Conservation (phyloP, 2,888 invertebrate genomes). For the Lathronympha strigana region DNA sequence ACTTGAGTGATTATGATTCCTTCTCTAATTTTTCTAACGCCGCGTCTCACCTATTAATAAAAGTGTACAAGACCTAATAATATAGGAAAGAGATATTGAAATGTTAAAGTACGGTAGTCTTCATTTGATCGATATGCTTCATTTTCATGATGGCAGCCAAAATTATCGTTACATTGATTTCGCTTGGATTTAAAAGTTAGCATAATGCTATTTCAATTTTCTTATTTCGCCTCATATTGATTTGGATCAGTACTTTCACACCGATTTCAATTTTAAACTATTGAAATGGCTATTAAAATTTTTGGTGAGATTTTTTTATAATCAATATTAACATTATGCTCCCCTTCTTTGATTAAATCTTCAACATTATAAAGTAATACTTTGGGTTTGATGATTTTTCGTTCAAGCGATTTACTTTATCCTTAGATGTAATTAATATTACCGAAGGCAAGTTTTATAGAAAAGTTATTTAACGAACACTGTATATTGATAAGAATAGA, state of each 20-base stretch:
- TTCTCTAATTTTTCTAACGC: slow-evolving; percentile 60
- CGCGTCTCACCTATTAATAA: slow-evolving; percentile 66
- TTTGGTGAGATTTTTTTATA: neutral
- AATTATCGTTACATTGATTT: slow-evolving; percentile 56
- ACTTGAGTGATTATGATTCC: slow-evolving; percentile 65
- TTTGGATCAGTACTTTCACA: no score
- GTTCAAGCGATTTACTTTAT: slow-evolving; percentile 48
- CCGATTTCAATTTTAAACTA: neutral
- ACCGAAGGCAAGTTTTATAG: slow-evolving; percentile 74
- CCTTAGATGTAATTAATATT: slow-evolving; percentile 67
- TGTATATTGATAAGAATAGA: slow-evolving; percentile 45
- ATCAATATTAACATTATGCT: slow-evolving; percentile 12
- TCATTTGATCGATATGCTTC: slow-evolving; percentile 83
- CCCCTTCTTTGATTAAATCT: slow-evolving; percentile 17
- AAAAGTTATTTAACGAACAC: slow-evolving; percentile 58
- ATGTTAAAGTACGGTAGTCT: slow-evolving; percentile 80
- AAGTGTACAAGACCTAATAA: slow-evolving; percentile 81
- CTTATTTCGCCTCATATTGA: no score
- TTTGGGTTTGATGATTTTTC: slow-evolving; percentile 27
- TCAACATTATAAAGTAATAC: slow-evolving; percentile 1
- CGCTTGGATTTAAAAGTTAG: slow-evolving; percentile 44
- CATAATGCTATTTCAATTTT: neutral
- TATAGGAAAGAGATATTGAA: slow-evolving; percentile 82
- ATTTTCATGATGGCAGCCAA: slow-evolving; percentile 81
- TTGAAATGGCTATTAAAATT: neutral